Conservation (phyloP, 23 tunicate species). For the Pegea sp. region DNA sequence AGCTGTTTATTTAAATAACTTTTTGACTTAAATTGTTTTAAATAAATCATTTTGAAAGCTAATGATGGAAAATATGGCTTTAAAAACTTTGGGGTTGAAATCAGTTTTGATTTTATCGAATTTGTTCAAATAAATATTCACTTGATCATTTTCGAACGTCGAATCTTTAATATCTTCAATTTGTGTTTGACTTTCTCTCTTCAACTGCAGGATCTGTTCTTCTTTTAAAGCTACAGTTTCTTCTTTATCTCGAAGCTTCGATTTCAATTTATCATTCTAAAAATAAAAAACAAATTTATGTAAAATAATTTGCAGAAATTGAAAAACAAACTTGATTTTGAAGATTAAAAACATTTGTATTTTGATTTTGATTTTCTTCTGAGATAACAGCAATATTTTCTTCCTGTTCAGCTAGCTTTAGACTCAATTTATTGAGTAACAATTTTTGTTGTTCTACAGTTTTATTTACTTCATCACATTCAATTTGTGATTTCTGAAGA, state of each 20-base stretch:
- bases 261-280: constrained; percentile 12
- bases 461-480: not conserved
- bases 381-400: constrained; percentile 21
- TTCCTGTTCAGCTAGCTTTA: constrained; percentile 15
- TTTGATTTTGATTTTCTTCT: constrained; percentile 14
- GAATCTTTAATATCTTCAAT: constrained; percentile 17
- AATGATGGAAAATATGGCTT: too few species aligned
- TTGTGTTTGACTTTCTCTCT: constrained; percentile 47
- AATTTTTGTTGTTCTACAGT: constrained; percentile 16
- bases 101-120: too few species aligned
- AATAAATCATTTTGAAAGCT: too few species aligned
- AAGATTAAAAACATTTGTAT: not conserved
- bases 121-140: not conserved
- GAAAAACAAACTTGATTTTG: too few species aligned
- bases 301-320: too few species aligned
- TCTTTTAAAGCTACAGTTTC: constrained; percentile 49
- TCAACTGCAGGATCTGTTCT: constrained; percentile 61
- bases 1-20: too few species aligned
- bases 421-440: constrained; percentile 24
- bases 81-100: too few species aligned
- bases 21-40: too few species aligned
- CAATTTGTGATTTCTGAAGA: not conserved
- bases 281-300: too few species aligned
- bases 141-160: constrained; percentile 39
- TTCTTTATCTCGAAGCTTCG: constrained; percentile 21